Evolutionary conservation across 1,140 invertebrate species (phyloP), one percentile per base, ranked within the genome.

Genomic region (Brachionus sp.): DNA sequence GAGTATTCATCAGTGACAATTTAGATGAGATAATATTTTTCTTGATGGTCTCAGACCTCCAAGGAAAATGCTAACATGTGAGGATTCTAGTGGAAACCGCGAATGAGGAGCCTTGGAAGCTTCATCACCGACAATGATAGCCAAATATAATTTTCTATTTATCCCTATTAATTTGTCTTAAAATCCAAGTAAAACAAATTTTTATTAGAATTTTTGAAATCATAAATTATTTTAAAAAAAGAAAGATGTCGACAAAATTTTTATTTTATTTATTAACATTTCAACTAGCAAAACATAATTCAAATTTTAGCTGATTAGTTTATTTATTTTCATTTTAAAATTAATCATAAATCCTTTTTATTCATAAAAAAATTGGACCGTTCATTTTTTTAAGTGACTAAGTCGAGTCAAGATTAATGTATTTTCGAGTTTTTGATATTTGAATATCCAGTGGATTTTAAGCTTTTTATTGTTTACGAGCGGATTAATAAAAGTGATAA

Each of bases 51-150:
- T 78, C 77, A 78, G 77, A 78, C 77, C 42, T 78, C 77, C 77
- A 78, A 78, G 77, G 77, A 78, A 19, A 78, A 57, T 46, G 77
- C 77, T 78, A 78, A 78, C 77, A 78, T 77, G 73, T 78, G 39
- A 73, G 25, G 77, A 78, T 78, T 78, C 77, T 78, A 78, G 77
- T 78, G 77, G 77, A 78, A 78, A 78, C 77, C 77, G 77, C 77
- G 77, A 78, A 78, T 78, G 77, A 62, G 53, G 77, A 78, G 77
- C 77, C 77, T 78, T 50, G 77, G 77, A 78, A 50, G 29, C 19
- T 78, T 78, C 77, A 78, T 78, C 77, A 78, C 46, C 19, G 77
- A 78, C 77, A 78, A 73, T 2, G 16, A n/a, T n/a, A n/a, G 3
- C 0, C 16, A 44, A 73, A 42, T 46, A 10, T 46, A 0, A 37